Conservation (phyloP, 2,888 invertebrate genomes). For the Xestoiulus laeticollis region DNA sequence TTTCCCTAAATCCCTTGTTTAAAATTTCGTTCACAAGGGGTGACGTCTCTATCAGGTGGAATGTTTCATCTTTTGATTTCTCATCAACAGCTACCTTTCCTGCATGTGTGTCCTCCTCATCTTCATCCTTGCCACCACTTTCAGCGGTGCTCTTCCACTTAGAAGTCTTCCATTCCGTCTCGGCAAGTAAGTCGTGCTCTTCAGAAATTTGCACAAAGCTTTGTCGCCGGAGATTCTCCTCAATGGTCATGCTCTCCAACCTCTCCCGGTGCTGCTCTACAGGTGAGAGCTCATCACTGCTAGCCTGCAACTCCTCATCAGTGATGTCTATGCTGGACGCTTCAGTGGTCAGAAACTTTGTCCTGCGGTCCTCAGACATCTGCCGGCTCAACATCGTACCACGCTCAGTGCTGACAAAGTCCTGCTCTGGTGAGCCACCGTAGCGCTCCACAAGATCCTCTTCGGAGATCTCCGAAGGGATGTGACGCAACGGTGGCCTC, state of each 20-base stretch:
- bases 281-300: constrained; percentile 69
- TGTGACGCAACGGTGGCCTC: constrained; percentile 57
- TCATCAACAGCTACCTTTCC: background rate
- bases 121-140: background rate
- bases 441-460: constrained; percentile 59
- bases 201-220: constrained; percentile 56
- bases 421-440: constrained; percentile 54
- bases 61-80: background rate
- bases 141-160: background rate
- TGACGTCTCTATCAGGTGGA: background rate
- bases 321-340: constrained; percentile 70
- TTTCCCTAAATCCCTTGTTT: background rate
- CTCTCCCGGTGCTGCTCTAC: constrained; percentile 53
- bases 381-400: background rate
- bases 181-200: constrained; percentile 2
- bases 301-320: constrained; percentile 73
- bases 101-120: background rate
- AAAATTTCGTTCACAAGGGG: background rate
- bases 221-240: constrained; percentile 69
- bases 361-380: background rate
- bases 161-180: constrained; percentile 46
- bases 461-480: constrained; percentile 61
- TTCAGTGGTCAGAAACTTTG: constrained; percentile 63
- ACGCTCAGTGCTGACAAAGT: background rate
- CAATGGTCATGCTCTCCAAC: constrained; percentile 48